Evolutionary conservation across 2,888 invertebrate genomes (phyloP).

Genomic region (Acrobasis consociella): DNA sequence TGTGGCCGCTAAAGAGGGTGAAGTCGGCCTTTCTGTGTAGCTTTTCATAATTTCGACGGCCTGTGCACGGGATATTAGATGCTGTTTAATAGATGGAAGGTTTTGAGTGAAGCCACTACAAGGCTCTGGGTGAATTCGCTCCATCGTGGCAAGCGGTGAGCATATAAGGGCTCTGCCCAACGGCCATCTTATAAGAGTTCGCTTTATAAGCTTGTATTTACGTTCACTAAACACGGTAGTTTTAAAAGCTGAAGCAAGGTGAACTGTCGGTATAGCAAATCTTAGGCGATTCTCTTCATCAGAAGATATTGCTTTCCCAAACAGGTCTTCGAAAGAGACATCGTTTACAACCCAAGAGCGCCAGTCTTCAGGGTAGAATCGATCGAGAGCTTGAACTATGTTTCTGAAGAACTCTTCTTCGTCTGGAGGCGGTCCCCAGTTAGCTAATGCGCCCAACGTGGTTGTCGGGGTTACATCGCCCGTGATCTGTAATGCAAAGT

Average conservation of each 20-base stretch:
- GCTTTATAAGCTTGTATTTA: slow-evolving; percentile 17
- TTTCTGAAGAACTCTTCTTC: neutral
- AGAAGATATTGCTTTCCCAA: slow-evolving; percentile 28
- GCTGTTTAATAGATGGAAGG: neutral
- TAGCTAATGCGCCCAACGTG: slow-evolving; percentile 6
- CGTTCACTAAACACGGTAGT: neutral
- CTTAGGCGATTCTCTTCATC: slow-evolving; percentile 28
- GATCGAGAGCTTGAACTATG: neutral
- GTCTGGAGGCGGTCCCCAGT: neutral
- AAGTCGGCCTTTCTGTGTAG: neutral
- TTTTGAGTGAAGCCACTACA: neutral
- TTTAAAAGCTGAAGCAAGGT: neutral
- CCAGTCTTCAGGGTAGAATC: slow-evolving; percentile 19
- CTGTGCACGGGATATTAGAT: neutral
- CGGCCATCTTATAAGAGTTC: slow-evolving; percentile 26
- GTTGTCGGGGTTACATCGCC: neutral
- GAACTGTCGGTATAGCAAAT: slow-evolving; percentile 23
- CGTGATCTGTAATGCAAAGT: slow-evolving; percentile 2
- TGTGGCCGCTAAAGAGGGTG: neutral
- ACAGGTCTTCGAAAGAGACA: slow-evolving; percentile 27
- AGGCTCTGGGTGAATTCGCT: slow-evolving; percentile 25
- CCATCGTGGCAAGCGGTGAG: slow-evolving; percentile 28
- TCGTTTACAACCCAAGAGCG: slow-evolving; percentile 26
- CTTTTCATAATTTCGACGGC: neutral
- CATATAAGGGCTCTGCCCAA: slow-evolving; percentile 30